A percentile compares a stretch with the other conserved stretches of the same genome.
These are phyloP conservation scores for Portunus trituberculatus DNA, from an alignment of 1,140 invertebrate species.

Conservation along the genomic window DNA sequence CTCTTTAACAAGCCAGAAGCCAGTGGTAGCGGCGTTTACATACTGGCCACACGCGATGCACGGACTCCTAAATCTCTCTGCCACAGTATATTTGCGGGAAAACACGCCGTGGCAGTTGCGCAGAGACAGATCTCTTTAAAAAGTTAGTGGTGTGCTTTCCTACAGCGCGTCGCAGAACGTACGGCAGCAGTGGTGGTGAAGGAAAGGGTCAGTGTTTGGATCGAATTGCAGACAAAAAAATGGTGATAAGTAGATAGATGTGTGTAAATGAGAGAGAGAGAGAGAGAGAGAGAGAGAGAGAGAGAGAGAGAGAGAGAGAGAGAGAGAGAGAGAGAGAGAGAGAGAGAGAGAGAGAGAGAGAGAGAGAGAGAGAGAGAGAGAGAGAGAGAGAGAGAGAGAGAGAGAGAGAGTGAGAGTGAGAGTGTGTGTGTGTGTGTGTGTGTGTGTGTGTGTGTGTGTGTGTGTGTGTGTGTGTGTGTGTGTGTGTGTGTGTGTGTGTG, in stretches of 20 bases:
- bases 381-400: no score
- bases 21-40: not conserved
- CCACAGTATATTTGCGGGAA: not conserved
- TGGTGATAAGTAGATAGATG: not conserved
- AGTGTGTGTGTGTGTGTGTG: no score
- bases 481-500: no score
- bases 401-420: no score
- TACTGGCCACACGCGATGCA: not conserved
- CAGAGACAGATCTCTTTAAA: conserved; percentile 3
- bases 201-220: not conserved
- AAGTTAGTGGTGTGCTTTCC: not conserved
- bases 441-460: no score
- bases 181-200: not conserved
- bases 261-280: not conserved
- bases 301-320: not conserved
- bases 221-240: not conserved
- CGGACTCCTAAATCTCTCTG: not conserved
- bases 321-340: no score
- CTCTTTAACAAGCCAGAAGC: not conserved
- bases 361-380: no score
- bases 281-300: not conserved
- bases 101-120: not conserved
- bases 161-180: no score
- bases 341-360: no score
- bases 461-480: no score